Percentiles rank a stretch among this genome's conserved stretches.
These are phyloP conservation scores for Euclidia mi DNA, from an alignment of 2,888 invertebrate genomes.

Conservation along the genomic window DNA sequence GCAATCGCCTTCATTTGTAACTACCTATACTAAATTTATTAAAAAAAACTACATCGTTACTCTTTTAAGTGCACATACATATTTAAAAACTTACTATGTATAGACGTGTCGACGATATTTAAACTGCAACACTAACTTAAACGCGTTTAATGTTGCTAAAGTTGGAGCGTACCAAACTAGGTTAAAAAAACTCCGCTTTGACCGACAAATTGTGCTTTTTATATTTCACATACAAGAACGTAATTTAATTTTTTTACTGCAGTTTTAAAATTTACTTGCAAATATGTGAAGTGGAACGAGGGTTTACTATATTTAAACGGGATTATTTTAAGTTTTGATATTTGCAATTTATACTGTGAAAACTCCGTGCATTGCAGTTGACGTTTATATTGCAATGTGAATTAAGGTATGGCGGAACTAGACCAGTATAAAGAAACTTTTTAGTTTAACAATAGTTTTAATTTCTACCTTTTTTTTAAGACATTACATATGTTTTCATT, in stretches of 20 bases:
- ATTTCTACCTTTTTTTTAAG: no score
- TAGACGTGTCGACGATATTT: constrained; percentile 4
- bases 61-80: background rate
- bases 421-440: no score
- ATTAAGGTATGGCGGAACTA: no score
- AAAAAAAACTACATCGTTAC: background rate
- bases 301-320: no score
- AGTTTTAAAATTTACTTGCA: constrained; percentile 10
- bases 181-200: constrained; percentile 52
- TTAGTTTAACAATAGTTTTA: no score
- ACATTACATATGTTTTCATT: no score
- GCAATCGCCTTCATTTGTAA: no score
- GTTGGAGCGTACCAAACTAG: constrained; percentile 34
- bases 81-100: constrained; percentile 1
- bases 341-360: no score
- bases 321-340: no score
- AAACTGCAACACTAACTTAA: constrained; percentile 14
- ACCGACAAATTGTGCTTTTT: constrained; percentile 46
- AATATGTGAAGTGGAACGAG: background rate
- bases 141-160: constrained; percentile 36
- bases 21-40: no score
- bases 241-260: constrained; percentile 18
- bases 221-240: constrained; percentile 20
- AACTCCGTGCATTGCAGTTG: no score
- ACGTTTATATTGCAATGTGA: no score